Percentiles rank a stretch among this genome's conserved stretches.
Conservation (phyloP, 2,113 vertebrate genomes). For the Hystrix cristata region DNA sequence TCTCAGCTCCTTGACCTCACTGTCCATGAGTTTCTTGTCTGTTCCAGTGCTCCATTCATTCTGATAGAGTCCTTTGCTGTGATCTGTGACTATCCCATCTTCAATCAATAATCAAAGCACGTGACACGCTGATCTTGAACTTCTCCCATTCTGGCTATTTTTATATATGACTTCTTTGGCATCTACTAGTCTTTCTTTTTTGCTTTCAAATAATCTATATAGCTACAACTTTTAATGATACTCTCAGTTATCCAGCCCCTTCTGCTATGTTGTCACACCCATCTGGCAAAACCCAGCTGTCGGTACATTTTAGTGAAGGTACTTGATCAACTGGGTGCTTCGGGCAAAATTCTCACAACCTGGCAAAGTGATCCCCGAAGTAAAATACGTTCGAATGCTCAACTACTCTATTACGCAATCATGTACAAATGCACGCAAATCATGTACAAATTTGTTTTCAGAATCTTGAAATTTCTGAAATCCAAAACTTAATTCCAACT, state of each 20-base stretch:
- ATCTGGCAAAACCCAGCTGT: neutral
- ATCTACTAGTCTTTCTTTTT: neutral
- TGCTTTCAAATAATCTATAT: neutral
- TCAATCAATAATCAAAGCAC: neutral
- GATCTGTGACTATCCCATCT: neutral
- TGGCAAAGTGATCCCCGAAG: neutral
- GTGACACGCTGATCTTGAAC: neutral
- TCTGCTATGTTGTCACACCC: neutral
- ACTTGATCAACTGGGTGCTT: neutral
- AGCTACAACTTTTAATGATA: neutral
- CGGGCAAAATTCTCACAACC: neutral
- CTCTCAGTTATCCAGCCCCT: neutral
- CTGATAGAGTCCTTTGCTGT: neutral
- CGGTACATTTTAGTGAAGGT: neutral
- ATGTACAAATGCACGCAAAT: neutral
- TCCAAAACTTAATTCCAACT: neutral
- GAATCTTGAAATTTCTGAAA: neutral
- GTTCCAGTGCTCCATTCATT: neutral
- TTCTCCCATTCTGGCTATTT: neutral
- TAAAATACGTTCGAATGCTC: neutral
- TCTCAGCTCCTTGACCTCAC: neutral
- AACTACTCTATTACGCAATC: neutral
- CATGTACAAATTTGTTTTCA: neutral
- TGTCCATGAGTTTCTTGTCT: neutral
- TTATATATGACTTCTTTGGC: neutral